Base-by-base conservation (phyloP, 2,797 vertebrate genomes). In the Trachops cirrhosus region DNA sequence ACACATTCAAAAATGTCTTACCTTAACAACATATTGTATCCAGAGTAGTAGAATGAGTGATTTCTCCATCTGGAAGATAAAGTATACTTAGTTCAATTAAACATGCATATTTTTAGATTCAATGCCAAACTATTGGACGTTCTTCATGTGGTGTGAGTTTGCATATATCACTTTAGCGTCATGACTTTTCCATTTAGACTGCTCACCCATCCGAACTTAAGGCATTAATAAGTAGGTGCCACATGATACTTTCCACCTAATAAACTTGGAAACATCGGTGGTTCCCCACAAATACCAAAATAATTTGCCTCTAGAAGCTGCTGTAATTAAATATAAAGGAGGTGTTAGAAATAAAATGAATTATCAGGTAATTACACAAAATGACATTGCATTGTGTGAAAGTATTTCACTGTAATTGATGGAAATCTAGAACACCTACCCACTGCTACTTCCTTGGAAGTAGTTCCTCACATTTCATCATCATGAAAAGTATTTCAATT, bases 21-120 rank as follows among this genome's bases (percentile, higher is more conserved):
- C 98, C 98, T 98, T 98, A 89, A 98, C 90, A 64, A 97, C 22
- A 64, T 52, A 96, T 50, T 97, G 96, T 67, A 98, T 96, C 32
- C 98, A 95, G 78, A 98, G 57, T 89, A 98, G 94, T 5, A 98
- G 62, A 59, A 98, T 16, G 93, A 98, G 54, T 74, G 41, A 59
- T 96, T 97, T 98, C 92, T 98, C 98, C 98, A 98, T 98, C 96
- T 84, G 78, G 80, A 94, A 97, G 90, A 15, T 85, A 91, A 94
- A 79, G 0, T 14, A 79, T 94, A 82, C 21, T 86, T 29, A 50
- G 32, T 5, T 80, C 71, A 87, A 88, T 89, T 88, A 89, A 46
- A 21, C 19, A 32, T 52, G 34, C 4, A 48, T 67, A 87, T 52
- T 62, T 95, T 93, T 15, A 79, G n/a, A 32, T 90, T 93, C 68